Evolutionary conservation across 2,113 vertebrate species (phyloP).

Genomic region (Tichodroma muraria): DNA sequence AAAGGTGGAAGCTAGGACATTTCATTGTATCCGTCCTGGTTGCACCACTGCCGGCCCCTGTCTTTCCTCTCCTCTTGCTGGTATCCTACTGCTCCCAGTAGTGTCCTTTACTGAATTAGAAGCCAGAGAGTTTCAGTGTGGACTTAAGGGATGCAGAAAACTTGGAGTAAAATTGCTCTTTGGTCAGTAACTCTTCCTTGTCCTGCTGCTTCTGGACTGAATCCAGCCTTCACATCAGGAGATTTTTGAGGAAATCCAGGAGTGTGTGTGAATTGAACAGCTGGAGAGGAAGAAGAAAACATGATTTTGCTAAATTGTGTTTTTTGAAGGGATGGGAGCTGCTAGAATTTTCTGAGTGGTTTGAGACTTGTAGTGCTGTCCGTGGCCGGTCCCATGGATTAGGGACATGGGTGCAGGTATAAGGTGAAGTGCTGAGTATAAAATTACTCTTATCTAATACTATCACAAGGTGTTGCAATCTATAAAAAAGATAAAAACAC

Average conservation of each 20-base stretch:
- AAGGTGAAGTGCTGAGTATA: background rate
- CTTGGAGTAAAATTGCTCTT: background rate
- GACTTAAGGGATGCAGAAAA: background rate
- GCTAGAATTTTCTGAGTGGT: background rate
- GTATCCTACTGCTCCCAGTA: background rate
- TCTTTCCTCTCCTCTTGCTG: background rate
- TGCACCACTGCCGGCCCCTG: background rate
- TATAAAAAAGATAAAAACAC: background rate
- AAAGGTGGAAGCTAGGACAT: background rate
- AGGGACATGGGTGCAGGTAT: background rate
- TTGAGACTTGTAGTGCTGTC: background rate
- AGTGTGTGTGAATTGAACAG: background rate
- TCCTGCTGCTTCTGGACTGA: background rate
- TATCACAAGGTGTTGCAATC: background rate
- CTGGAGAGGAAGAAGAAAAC: background rate
- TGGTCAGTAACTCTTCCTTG: background rate
- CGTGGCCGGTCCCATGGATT: background rate
- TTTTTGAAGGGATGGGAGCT: background rate
- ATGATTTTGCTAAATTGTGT: background rate
- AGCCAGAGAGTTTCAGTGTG: accelerated
- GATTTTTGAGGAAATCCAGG: background rate
- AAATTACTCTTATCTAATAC: background rate
- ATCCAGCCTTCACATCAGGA: background rate
- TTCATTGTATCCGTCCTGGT: background rate
- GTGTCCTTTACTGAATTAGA: background rate